Base-by-base conservation (phyloP, 2,797 vertebrate species). In the Channallabes apus region DNA sequence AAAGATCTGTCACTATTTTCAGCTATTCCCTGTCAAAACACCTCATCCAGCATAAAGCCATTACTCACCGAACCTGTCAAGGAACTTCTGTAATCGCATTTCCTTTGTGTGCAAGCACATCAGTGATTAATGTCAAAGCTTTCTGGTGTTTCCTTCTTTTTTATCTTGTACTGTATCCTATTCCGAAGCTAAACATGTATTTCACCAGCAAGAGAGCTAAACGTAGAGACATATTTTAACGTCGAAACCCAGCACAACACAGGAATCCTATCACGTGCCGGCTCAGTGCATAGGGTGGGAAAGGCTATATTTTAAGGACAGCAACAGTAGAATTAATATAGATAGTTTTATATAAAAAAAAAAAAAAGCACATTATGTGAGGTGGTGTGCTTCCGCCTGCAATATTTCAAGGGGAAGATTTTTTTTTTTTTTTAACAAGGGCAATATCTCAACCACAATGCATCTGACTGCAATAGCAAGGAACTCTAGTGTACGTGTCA, bases 391-490 rank as follows among this genome's bases (percentile, higher is more conserved):
- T 87, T 86, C 80, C 88, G 87, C 87, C 79, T 86, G 80, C 86
- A 86, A 86, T 85, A 87, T 80, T 14, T 86, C 20, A 29, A 87
- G 89, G 89, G 87, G 91, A 93, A 92, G 90, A 86, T 91, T 93
- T 95, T 94, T 46, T 46, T 46, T 95, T 93, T 95, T 94, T 91
- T 87, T 88, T 85, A 85, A 87, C 88, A 88, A 88, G 91, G 92
- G 92, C 94, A 92, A 90, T 91, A 91, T 94, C 92, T 90, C 87
- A 92, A 94, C 94, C 94, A 95, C 91, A 85, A 91, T 94, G 94
- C 96, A 96, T 96, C 94, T 92, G 96, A 97, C 96, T 97, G 96
- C 96, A 97, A 94, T 94, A 93, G 89, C 85, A 91, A 94, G 84
- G 82, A 89, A 91, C 61, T 67, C 88, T 91, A 89, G 92, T 94